These are phyloP conservation scores for Polydrusus pterygomalis DNA, from an alignment of 2,888 invertebrate genomes.

Conservation along the genomic window DNA sequence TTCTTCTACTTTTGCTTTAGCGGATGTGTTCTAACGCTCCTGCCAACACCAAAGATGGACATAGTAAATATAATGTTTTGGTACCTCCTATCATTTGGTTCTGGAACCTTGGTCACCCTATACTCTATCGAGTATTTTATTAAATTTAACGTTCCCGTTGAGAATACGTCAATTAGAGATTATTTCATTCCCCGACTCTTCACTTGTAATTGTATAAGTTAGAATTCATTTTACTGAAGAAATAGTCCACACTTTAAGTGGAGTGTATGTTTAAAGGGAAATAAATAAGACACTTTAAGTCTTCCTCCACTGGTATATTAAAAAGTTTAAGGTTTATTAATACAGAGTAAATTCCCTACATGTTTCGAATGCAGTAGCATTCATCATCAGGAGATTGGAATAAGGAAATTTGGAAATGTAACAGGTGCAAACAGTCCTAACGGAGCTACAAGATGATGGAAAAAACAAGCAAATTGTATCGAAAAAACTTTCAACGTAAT, in stretches of 20 bases:
- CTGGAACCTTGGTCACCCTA: conserved; percentile 82
- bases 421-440: too few species aligned
- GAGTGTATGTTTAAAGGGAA: neutral
- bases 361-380: too few species aligned
- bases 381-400: too few species aligned
- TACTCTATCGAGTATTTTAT: conserved; percentile 93
- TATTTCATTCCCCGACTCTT: conserved; percentile 61
- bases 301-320: too few species aligned
- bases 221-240: conserved; percentile 15
- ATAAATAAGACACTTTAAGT: too few species aligned
- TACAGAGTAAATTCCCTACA: too few species aligned
- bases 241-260: neutral
- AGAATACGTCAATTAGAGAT: conserved; percentile 53
- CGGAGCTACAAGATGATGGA: too few species aligned
- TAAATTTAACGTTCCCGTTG: conserved; percentile 80
- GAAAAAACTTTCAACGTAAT: too few species aligned
- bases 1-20: conserved; percentile 84
- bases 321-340: too few species aligned
- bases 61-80: conserved; percentile 89
- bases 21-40: conserved; percentile 76
- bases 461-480: too few species aligned
- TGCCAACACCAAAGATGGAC: conserved; percentile 70
- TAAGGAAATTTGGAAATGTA: too few species aligned
- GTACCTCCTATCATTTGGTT: conserved; percentile 86
- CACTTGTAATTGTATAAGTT: conserved; percentile 60